phyloP scores from a whole-genome alignment of 1,140 invertebrate species.

The Hyles vespertilio region DNA sequence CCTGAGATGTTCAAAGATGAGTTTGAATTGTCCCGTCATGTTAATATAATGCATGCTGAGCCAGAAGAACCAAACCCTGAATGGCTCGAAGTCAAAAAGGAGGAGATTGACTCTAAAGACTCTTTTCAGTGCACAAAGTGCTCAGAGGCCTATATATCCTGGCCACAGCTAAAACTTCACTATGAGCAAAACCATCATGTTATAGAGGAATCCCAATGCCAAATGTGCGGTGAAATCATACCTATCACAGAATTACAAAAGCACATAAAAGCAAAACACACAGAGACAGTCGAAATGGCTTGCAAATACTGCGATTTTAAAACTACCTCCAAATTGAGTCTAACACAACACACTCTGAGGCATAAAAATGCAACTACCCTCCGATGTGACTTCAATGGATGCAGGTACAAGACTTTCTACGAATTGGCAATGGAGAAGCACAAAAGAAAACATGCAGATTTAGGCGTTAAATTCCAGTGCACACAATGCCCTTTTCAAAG shows the following conservation, averaged over 20 bases:
- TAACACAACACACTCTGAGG: conserved; percentile 59
- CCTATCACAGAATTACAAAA: conserved; percentile 46
- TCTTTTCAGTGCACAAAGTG: conserved; percentile 59
- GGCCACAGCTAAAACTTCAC: conserved; percentile 49
- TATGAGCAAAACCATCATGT: conserved; percentile 52
- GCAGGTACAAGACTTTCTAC: conserved; percentile 60
- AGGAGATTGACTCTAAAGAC: conserved; percentile 47
- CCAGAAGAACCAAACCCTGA: conserved; percentile 12
- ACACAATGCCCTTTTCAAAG: conserved; percentile 56
- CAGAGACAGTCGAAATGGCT: conserved; percentile 28
- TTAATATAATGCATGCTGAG: conserved; percentile 39
- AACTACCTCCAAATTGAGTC: conserved; percentile 41
- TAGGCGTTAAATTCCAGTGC: conserved; percentile 60
- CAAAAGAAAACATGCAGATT: conserved; percentile 48
- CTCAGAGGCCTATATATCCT: conserved; percentile 41
- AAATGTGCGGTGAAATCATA: conserved; percentile 60
- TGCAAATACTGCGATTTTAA: conserved; percentile 62
- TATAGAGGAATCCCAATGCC: conserved; percentile 50
- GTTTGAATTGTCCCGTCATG: conserved; percentile 55
- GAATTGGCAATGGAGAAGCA: conserved; percentile 61
- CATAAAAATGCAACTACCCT: conserved; percentile 59
- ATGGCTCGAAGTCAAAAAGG: conserved; percentile 38
- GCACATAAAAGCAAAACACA: conserved; percentile 51
- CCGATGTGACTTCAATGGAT: conserved; percentile 48
- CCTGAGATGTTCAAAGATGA: conserved; percentile 49